Percentiles rank a stretch among this genome's conserved stretches.
Evolutionary conservation across 30 jellyfish, hydroid and myxozoan genomes (phyloP).

Genomic region (Sanderia malayensis): DNA sequence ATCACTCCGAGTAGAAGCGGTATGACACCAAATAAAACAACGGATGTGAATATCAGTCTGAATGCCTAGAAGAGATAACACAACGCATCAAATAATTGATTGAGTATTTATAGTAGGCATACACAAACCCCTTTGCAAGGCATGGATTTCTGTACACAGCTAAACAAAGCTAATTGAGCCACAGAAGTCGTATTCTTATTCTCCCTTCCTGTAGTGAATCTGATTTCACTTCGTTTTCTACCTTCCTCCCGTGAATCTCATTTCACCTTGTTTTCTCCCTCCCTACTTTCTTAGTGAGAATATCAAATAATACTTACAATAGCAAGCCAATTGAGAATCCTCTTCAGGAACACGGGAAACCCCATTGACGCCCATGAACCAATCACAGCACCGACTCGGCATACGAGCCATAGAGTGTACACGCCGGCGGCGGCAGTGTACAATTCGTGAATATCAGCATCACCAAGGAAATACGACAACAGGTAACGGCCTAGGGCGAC

Average conservation of each 20-base stretch:
- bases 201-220: no score
- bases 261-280: no score
- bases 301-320: slow-evolving; percentile 33
- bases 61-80: slow-evolving; percentile 46
- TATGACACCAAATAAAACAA: slow-evolving; percentile 66
- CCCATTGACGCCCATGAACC: slow-evolving; percentile 72
- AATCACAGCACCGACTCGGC: slow-evolving; percentile 54
- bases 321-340: slow-evolving; percentile 32
- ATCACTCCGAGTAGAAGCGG: slow-evolving; percentile 88
- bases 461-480: slow-evolving; percentile 64
- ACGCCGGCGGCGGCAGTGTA: slow-evolving; percentile 96
- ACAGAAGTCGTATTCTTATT: no score
- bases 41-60: slow-evolving; percentile 40
- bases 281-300: no score
- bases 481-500: slow-evolving; percentile 80
- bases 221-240: no score
- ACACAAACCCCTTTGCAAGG: no score
- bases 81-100: no score
- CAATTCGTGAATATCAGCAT: slow-evolving; percentile 81
- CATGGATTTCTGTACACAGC: no score
- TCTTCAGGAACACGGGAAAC: slow-evolving; percentile 32
- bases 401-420: slow-evolving; percentile 69
- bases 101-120: no score
- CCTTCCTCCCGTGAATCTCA: no score
- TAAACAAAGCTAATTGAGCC: no score